Percentiles rank a stretch among this genome's conserved stretches.
These are phyloP conservation scores for Actenoides hombroni DNA, from an alignment of 2,113 vertebrate genomes.

Conservation along the genomic window DNA sequence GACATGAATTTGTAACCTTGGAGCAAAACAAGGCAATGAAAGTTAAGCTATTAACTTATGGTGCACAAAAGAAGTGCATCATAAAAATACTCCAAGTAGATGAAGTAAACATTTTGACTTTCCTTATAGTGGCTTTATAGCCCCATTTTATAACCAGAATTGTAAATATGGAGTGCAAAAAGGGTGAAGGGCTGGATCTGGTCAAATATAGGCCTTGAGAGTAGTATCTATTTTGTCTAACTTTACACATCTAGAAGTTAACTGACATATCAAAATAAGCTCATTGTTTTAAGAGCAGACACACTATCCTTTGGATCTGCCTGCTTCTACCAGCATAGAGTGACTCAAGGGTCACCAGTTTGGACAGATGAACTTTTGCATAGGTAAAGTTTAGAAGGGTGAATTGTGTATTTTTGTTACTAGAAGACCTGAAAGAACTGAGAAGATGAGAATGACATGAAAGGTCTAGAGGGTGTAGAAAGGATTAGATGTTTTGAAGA, in stretches of 20 bases:
- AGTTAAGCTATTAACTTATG: background rate
- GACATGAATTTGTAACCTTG: slow-evolving; percentile 17
- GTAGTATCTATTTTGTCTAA: background rate
- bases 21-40: slow-evolving; percentile 1
- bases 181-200: background rate
- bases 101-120: background rate
- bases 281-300: background rate
- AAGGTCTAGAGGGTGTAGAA: background rate
- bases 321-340: background rate
- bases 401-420: background rate
- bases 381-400: background rate
- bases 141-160: background rate
- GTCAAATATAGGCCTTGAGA: background rate
- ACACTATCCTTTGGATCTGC: background rate
- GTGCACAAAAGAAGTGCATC: background rate
- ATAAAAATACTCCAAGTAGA: background rate
- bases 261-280: background rate
- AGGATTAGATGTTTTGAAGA: background rate
- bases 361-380: background rate
- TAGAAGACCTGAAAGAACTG: background rate
- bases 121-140: background rate
- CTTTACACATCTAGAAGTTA: background rate
- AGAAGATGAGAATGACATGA: background rate
- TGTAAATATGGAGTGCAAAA: background rate
- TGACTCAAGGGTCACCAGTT: background rate